Evolutionary conservation across 1,140 invertebrate species (phyloP), one percentile per base, ranked within the genome.

Genomic region (Tigriopus japonicus): DNA sequence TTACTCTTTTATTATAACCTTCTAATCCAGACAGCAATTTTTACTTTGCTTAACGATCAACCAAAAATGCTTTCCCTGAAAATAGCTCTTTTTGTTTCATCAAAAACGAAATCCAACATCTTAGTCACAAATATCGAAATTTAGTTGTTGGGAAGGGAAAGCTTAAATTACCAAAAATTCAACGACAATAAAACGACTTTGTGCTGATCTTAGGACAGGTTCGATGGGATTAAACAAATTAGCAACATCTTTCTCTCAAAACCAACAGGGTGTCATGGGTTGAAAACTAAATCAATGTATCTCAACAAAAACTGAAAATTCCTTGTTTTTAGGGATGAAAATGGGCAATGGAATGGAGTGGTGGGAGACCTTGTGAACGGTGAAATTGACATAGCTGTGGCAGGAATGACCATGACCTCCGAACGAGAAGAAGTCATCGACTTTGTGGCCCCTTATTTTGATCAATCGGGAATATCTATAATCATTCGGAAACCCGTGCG

Each of bases 391-490:
- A 80, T 95, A 51, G 82, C 82, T 0, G 79, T 93, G 1, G 84
- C 84, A 1, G 81, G 87, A 0, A 71, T 93, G 2, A 88, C 87
- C 13, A 93, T 93, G 83, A 94, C 90, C 12, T 87, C 87, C 6
- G 86, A 91, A 66, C 78, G 87, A 56, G 89, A 93, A 69, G 87
- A 93, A 76, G 85, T 90, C 0, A 82, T 94, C 9, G 90, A 94
- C 71, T 95, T 91, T 68, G 81, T 90, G 6, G 83, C 87, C 0
- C 88, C 87, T 0, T 92, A 90, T 69, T 91, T 86, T 67, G 87
- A 90, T 67, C 84, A 90, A 70, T 84, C 85, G 0, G 87, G 86
- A 52, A 85, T 92, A 62, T 78, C 84, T 0, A 88, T 88, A 60
- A 81, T 85, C 0, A 88, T 90, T 67, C 76, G 86, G 12, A 87